Percentiles rank a stretch among this genome's conserved stretches.
Conservation (phyloP, 2,113 vertebrate species). For the Psittacus erithacus region DNA sequence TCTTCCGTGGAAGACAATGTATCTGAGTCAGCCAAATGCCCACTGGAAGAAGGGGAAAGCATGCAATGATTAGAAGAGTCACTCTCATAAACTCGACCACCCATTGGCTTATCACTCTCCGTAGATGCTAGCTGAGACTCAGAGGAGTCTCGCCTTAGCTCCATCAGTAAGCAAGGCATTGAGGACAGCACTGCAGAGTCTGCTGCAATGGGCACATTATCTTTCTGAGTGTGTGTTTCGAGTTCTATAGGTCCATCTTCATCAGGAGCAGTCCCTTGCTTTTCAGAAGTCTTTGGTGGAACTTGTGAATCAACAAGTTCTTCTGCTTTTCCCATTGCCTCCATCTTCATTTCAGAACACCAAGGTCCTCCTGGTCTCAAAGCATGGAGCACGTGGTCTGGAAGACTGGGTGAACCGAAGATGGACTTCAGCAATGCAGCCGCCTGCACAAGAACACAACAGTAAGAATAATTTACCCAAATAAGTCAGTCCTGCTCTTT, state of each 20-base stretch:
- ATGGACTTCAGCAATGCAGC: conserved; percentile 47
- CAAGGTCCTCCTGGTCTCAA: conserved; percentile 70
- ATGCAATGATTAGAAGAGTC: conserved; percentile 96
- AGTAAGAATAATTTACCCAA: not conserved
- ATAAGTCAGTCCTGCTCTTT: not conserved
- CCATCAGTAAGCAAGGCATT: conserved; percentile 96
- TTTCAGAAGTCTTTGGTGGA: conserved; percentile 80
- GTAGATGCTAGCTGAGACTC: conserved; percentile 89
- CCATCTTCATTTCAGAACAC: conserved; percentile 94
- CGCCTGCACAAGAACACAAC: conserved; percentile 69
- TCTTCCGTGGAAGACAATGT: conserved; percentile 94
- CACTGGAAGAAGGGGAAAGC: conserved; percentile 96
- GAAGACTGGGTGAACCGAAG: conserved; percentile 19
- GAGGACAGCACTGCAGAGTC: conserved; percentile 87
- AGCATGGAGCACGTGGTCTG: conserved; percentile 75
- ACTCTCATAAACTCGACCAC: conserved; percentile 86
- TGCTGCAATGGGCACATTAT: conserved; percentile 67
- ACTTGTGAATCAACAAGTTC: conserved; percentile 86
- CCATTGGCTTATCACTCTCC: conserved; percentile 81
- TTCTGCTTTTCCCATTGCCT: conserved; percentile 89
- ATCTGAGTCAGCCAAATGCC: conserved; percentile 95
- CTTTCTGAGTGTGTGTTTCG: conserved; percentile 81
- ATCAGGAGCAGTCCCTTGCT: conserved; percentile 74
- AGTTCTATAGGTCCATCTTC: conserved; percentile 81
- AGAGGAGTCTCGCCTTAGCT: conserved; percentile 90